Conservation (phyloP, 92 coral and sea anemone species). For the Parazoanthus swiftii region DNA sequence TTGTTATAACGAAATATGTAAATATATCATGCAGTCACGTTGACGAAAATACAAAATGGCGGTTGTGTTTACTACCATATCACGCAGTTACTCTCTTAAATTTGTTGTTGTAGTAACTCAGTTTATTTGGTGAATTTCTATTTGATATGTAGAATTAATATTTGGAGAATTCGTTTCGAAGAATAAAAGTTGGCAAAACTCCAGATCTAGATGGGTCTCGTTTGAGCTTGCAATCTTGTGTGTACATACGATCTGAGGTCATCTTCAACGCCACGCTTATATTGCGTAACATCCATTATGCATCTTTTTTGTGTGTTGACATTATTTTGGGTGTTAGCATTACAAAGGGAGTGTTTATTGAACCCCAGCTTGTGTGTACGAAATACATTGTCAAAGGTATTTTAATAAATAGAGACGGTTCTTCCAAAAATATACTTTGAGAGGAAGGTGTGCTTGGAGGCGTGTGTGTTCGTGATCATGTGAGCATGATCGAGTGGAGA, state of each 20-base stretch:
- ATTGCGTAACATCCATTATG: too few species aligned
- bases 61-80: background rate
- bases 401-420: background rate
- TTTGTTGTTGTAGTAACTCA: background rate
- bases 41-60: constrained; percentile 1
- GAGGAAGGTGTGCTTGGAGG: background rate
- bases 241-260: too few species aligned
- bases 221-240: background rate
- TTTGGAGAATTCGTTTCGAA: background rate
- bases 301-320: too few species aligned
- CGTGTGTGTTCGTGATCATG: background rate
- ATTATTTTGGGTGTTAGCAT: too few species aligned
- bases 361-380: background rate
- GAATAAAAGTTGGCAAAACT: background rate
- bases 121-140: background rate
- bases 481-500: background rate
- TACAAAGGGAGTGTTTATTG: too few species aligned
- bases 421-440: too few species aligned
- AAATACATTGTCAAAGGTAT: background rate
- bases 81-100: too few species aligned
- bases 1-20: background rate
- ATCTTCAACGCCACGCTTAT: too few species aligned
- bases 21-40: too few species aligned
- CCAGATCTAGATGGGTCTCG: background rate
- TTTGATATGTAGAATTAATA: background rate